Evolutionary conservation across 2,797 vertebrate species (phyloP).

Genomic region (Coregonus ussuriensis): DNA sequence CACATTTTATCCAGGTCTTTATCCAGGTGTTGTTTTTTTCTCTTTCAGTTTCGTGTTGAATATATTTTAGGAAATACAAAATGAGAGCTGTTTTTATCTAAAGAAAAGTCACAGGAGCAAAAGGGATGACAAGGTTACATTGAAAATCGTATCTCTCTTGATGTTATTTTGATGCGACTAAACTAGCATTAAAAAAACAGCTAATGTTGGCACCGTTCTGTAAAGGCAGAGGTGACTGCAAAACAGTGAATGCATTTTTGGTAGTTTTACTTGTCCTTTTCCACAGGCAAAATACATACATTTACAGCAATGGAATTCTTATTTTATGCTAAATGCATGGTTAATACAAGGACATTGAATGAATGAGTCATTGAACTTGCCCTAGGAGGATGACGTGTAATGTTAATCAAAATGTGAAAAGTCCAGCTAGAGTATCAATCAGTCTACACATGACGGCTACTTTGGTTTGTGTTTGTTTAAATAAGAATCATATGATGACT

Average conservation of each 20-base stretch:
- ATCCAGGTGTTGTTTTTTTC: neutral
- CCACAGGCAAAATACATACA: too few species aligned
- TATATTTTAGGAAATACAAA: neutral
- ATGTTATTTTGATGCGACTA: neutral
- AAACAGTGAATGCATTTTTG: neutral
- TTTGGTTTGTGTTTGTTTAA: too few species aligned
- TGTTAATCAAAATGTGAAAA: too few species aligned
- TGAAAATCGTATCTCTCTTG: neutral
- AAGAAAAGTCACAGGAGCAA: neutral
- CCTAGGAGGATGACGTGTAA: too few species aligned
- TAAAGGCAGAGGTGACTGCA: neutral
- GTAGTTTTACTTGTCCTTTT: neutral
- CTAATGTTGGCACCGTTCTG: neutral
- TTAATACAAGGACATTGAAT: too few species aligned
- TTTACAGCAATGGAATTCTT: too few species aligned
- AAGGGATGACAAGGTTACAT: conserved; percentile 1
- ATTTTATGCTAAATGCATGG: too few species aligned
- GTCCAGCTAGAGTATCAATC: neutral
- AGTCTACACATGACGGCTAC: neutral
- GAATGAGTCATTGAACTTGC: too few species aligned
- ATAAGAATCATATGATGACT: too few species aligned
- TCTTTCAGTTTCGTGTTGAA: neutral
- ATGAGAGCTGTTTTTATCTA: neutral
- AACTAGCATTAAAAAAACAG: neutral
- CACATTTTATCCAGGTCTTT: conserved; percentile 17